Percentiles rank a stretch among this genome's conserved stretches.
Conservation (phyloP, 1,140 invertebrate species). For the Oryctes rhinoceros region DNA sequence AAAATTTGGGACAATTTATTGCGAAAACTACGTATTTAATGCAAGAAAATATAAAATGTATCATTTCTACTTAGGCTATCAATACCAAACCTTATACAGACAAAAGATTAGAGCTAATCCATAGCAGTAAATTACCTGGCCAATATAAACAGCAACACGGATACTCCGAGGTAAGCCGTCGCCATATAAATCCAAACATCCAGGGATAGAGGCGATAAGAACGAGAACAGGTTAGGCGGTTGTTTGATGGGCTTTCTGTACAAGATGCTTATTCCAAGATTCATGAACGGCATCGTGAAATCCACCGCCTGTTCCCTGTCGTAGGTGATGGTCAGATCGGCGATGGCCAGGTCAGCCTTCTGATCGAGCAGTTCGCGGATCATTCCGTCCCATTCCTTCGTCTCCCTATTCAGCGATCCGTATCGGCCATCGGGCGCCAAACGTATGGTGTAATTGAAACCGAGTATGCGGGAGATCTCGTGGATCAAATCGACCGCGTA, state of each 20-base stretch:
- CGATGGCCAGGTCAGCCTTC: conserved; percentile 90
- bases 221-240: conserved; percentile 91
- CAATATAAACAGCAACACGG: conserved; percentile 90
- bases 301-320: conserved; percentile 89
- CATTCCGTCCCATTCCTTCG: conserved; percentile 92
- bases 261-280: conserved; percentile 92
- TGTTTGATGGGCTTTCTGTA: conserved; percentile 91
- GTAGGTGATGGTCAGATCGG: conserved; percentile 93
- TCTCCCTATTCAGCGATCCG: conserved; percentile 57
- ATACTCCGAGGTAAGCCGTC: conserved; percentile 92
- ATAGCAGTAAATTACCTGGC: conserved; percentile 72
- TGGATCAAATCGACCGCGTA: conserved; percentile 88
- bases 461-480: conserved; percentile 86
- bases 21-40: too few relatives aligned
- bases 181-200: conserved; percentile 98
- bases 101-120: background rate
- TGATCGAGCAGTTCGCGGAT: conserved; percentile 90
- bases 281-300: conserved; percentile 97
- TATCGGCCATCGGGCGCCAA: conserved; percentile 79
- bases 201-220: conserved; percentile 90
- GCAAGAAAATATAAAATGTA: too few relatives aligned
- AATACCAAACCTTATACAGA: too few relatives aligned
- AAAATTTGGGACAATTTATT: too few relatives aligned
- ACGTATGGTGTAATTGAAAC: conserved; percentile 90
- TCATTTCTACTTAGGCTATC: too few relatives aligned